Percentiles rank a stretch among this genome's conserved stretches.
Evolutionary conservation across 2,113 vertebrate species (phyloP).

Genomic region (Thunnus maccoyii): DNA sequence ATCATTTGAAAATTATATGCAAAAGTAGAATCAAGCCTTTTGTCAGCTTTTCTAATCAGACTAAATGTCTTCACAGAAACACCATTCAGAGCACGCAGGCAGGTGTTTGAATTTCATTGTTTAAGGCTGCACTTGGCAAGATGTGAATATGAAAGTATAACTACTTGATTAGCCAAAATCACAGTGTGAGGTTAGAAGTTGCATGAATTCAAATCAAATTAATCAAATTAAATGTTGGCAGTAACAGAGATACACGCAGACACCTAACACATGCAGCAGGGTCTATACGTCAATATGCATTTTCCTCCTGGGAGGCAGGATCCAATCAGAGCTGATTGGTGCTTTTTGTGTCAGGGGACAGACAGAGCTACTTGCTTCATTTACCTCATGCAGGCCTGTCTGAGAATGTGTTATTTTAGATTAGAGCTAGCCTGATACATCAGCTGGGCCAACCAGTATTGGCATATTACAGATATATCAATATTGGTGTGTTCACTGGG

Average conservation of each 20-base stretch:
- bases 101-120: not conserved
- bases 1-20: not conserved
- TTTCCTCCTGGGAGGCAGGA: conserved; percentile 16
- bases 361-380: conserved; percentile 19
- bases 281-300: conserved; percentile 17
- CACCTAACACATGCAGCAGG: not conserved
- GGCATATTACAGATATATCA: not conserved
- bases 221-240: not conserved
- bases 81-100: not conserved
- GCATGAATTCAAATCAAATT: conserved; percentile 11
- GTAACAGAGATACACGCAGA: not conserved
- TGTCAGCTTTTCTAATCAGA: conserved; percentile 15
- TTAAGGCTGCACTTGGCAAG: not conserved
- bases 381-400: conserved; percentile 20
- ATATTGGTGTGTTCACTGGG: not conserved
- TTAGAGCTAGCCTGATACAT: not conserved
- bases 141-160: not conserved
- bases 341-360: conserved; percentile 27
- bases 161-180: not conserved
- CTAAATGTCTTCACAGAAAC: not conserved
- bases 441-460: too few relatives aligned
- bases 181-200: conserved; percentile 3
- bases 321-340: conserved; percentile 43
- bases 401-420: conserved; percentile 5
- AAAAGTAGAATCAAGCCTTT: conserved; percentile 3